A percentile compares a stretch with the other conserved stretches of the same genome.
These are phyloP conservation scores for Suncus etruscus DNA, from an alignment of 2,113 vertebrate species.

Conservation along the genomic window DNA sequence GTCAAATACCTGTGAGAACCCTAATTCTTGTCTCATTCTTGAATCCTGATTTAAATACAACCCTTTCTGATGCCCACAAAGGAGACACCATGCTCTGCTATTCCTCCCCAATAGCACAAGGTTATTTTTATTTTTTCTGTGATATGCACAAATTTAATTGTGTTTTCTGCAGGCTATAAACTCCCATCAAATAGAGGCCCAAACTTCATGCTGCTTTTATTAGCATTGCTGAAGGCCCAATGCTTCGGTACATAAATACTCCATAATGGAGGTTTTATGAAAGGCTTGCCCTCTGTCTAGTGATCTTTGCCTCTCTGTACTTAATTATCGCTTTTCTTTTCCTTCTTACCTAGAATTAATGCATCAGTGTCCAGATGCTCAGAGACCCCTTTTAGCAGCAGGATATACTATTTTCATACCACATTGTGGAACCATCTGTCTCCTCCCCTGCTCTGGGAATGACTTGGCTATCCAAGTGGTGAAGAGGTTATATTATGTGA, in stretches of 20 bases:
- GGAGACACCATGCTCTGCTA: background rate
- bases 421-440: background rate
- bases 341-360: background rate
- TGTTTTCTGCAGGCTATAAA: background rate
- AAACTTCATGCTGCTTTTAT: background rate
- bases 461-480: slow-evolving; percentile 21
- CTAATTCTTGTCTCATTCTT: background rate
- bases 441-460: slow-evolving; percentile 17
- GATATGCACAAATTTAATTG: background rate
- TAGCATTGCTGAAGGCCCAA: background rate
- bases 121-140: background rate
- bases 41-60: background rate
- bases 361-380: background rate
- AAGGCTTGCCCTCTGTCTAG: background rate
- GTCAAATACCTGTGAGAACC: background rate
- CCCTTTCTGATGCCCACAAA: background rate
- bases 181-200: background rate
- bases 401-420: background rate
- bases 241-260: background rate
- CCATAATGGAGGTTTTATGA: background rate
- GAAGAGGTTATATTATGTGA: background rate
- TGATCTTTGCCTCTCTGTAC: background rate
- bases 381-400: background rate
- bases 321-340: background rate
- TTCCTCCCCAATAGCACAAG: background rate